A percentile compares a stretch with the other conserved stretches of the same genome.
phyloP scores from a whole-genome alignment of 2,797 vertebrate genomes.

The Vespertilio murinus region DNA sequence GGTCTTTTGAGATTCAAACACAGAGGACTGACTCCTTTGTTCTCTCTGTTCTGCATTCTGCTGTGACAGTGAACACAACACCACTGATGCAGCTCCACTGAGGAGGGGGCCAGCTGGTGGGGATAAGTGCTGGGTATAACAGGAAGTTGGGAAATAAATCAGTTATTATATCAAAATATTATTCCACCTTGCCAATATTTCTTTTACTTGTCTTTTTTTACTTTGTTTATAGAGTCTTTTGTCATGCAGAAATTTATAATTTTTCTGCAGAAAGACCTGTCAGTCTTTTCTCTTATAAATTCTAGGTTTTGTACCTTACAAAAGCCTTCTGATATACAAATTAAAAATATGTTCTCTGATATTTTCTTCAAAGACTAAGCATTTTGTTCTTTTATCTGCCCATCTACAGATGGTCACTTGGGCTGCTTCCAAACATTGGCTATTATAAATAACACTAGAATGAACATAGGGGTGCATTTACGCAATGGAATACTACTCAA shows the following conservation, averaged over 20 bases:
- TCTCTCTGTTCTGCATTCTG: not conserved
- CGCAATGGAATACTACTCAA: not conserved
- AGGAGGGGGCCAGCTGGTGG: not conserved
- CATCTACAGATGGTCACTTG: not conserved
- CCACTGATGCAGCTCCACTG: not conserved
- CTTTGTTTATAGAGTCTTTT: constrained; percentile 76
- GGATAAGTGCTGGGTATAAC: not conserved
- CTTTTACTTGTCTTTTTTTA: constrained; percentile 67
- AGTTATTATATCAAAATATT: constrained; percentile 63
- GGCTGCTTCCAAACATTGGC: not conserved
- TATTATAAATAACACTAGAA: not conserved
- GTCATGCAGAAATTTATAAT: constrained; percentile 72
- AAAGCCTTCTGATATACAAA: constrained; percentile 56
- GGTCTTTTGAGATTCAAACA: constrained; percentile 60
- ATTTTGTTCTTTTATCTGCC: not conserved
- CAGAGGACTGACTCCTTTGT: constrained; percentile 22
- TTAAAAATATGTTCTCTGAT: constrained; percentile 58
- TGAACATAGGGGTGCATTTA: not conserved
- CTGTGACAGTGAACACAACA: not conserved
- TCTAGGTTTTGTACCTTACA: constrained; percentile 72
- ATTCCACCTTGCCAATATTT: constrained; percentile 22
- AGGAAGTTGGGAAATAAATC: constrained; percentile 24
- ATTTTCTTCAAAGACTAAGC: constrained; percentile 17
- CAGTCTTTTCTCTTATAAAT: constrained; percentile 75
- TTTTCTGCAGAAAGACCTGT: constrained; percentile 69